These are phyloP conservation scores for Mylabris sibirica DNA, from an alignment of 2,888 invertebrate species.

Conservation along the genomic window DNA sequence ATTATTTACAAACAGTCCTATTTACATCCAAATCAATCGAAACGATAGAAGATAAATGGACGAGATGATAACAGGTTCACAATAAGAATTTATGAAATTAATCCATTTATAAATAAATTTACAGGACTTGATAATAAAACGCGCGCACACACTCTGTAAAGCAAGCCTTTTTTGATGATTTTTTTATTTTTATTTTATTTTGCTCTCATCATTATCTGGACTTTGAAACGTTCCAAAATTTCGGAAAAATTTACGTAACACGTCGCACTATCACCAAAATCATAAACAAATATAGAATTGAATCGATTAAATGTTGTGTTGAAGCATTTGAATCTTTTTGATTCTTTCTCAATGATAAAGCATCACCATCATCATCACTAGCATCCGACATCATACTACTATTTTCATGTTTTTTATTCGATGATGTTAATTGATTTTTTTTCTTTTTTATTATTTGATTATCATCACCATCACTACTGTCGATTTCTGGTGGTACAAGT, in stretches of 20 bases:
- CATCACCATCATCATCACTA: slow-evolving; percentile 51
- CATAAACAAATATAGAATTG: slow-evolving; percentile 18
- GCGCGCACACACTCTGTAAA: slow-evolving; percentile 26
- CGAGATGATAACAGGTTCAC: background rate
- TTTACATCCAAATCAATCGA: background rate
- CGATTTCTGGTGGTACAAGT: slow-evolving; percentile 57
- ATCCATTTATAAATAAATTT: background rate
- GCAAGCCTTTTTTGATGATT: slow-evolving; percentile 16
- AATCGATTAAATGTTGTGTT: slow-evolving; percentile 17
- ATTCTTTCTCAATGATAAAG: slow-evolving; percentile 58
- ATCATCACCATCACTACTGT: slow-evolving; percentile 41
- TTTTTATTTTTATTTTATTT: too few species aligned
- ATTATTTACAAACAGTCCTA: slow-evolving; percentile 48
- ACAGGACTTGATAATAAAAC: slow-evolving; percentile 6
- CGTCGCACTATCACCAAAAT: slow-evolving; percentile 34
- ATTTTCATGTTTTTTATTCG: slow-evolving; percentile 58
- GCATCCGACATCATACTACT: slow-evolving; percentile 52
- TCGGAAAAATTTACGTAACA: slow-evolving; percentile 40
- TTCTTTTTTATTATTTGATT: slow-evolving; percentile 34
- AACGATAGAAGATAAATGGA: background rate
- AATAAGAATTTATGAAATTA: background rate
- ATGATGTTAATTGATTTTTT: slow-evolving; percentile 32
- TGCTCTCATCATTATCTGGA: slow-evolving; percentile 10
- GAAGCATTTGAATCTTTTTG: slow-evolving; percentile 35
- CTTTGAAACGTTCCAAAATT: background rate